phyloP scores from a whole-genome alignment of 2,113 vertebrate genomes.

The Colaptes auratus region DNA sequence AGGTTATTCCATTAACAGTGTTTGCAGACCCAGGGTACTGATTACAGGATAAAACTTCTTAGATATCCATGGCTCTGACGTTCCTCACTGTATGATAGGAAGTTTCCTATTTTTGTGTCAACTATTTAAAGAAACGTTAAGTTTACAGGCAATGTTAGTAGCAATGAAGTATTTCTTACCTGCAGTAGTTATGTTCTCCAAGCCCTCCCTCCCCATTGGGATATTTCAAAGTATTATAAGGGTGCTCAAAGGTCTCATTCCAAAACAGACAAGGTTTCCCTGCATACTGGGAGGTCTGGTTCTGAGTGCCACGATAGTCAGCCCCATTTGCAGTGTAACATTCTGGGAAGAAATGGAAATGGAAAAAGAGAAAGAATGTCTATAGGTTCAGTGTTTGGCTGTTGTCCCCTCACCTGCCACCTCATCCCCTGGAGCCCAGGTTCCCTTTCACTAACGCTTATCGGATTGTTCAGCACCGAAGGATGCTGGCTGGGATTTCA shows the following conservation, averaged over 20 bases:
- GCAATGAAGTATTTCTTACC: conserved; percentile 74
- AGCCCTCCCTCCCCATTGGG: conserved; percentile 93
- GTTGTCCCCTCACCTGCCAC: background rate
- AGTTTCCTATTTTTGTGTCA: background rate
- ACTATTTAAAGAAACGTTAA: background rate
- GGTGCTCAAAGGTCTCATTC: conserved; percentile 97
- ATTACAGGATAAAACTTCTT: background rate
- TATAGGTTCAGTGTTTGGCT: background rate
- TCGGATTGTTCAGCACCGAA: background rate
- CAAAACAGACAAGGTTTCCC: conserved; percentile 95
- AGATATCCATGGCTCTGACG: background rate
- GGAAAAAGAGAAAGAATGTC: background rate
- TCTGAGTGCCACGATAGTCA: conserved; percentile 93
- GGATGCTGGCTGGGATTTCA: background rate
- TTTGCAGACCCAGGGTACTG: background rate
- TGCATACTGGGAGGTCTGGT: conserved; percentile 87
- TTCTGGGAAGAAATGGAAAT: conserved; percentile 77
- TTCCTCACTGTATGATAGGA: background rate
- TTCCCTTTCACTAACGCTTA: background rate
- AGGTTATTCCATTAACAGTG: background rate
- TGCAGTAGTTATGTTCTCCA: conserved; percentile 95
- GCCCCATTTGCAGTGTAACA: conserved; percentile 95
- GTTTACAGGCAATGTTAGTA: background rate
- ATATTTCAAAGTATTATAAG: conserved; percentile 95
- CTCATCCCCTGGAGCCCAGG: background rate